Conservation (phyloP, 2,113 vertebrate genomes). For the Spea multiplicata region DNA sequence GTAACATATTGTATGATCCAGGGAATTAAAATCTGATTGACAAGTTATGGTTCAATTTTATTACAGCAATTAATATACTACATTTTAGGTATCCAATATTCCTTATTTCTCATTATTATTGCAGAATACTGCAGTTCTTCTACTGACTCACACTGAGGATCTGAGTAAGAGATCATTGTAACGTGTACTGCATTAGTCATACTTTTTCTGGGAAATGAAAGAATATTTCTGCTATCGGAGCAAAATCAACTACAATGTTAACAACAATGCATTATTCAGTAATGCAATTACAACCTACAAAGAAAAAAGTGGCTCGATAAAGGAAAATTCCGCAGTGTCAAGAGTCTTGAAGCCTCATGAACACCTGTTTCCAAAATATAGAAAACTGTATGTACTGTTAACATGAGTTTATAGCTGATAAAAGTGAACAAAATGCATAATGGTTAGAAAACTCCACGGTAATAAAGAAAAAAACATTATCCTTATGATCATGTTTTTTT, state of each 20-base stretch:
- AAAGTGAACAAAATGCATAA: background rate
- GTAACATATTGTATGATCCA: no score
- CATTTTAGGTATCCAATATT: conserved; percentile 28
- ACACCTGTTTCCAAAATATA: conserved; percentile 1
- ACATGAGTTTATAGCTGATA: background rate
- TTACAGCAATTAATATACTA: conserved; percentile 40
- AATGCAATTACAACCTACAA: conserved; percentile 34
- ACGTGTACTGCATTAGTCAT: conserved; percentile 34
- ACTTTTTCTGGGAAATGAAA: conserved; percentile 30
- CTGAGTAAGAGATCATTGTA: conserved; percentile 35
- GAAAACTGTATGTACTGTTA: background rate
- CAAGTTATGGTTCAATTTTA: background rate
- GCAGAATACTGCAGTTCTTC: conserved; percentile 20
- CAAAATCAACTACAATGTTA: conserved; percentile 26
- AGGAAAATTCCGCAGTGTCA: background rate
- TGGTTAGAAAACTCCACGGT: no score
- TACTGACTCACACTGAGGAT: conserved; percentile 33
- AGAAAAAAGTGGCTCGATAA: background rate
- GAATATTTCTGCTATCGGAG: conserved; percentile 28
- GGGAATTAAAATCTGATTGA: no score
- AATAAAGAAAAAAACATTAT: no score
- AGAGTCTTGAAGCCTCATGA: conserved; percentile 2
- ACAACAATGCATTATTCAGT: conserved; percentile 38
- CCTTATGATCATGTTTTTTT: no score
- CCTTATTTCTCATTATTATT: conserved; percentile 37